Evolutionary conservation across 2,797 vertebrate species (phyloP).

Genomic region (Sphaeramia orbicularis): DNA sequence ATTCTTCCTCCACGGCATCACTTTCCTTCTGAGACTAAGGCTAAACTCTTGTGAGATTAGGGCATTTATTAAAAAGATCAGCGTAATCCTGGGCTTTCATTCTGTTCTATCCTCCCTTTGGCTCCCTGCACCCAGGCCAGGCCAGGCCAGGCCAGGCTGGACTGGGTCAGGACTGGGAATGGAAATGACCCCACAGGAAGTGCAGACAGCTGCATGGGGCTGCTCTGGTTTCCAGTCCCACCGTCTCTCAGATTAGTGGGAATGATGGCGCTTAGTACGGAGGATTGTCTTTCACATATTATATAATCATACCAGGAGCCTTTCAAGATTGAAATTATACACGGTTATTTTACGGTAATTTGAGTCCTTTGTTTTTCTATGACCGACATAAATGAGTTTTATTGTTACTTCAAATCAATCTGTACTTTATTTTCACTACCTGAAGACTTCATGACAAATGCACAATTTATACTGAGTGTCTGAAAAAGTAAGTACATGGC

Average conservation of each 20-base stretch:
- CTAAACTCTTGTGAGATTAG: constrained; percentile 67
- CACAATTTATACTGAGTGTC: too few relatives aligned
- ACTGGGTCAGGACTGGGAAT: constrained; percentile 36
- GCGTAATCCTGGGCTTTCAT: constrained; percentile 67
- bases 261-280: constrained; percentile 14
- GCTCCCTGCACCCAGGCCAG: too few relatives aligned
- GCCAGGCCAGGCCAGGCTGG: too few relatives aligned
- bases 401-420: too few relatives aligned
- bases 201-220: constrained; percentile 54
- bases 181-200: constrained; percentile 43
- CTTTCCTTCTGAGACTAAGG: constrained; percentile 44
- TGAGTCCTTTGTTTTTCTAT: neutral
- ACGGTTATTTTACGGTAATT: constrained; percentile 10
- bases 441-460: too few relatives aligned
- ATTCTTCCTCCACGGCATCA: constrained; percentile 18
- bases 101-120: constrained; percentile 56
- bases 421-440: too few relatives aligned
- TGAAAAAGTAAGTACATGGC: too few relatives aligned
- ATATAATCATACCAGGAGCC: constrained; percentile 4
- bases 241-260: constrained; percentile 46
- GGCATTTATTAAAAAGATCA: constrained; percentile 69
- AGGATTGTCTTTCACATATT: constrained; percentile 20
- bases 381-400: neutral
- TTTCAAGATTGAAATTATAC: constrained; percentile 19
- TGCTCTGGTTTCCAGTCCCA: constrained; percentile 25